phyloP scores from a whole-genome alignment of 2,888 invertebrate species.

The Heliconius sara region DNA sequence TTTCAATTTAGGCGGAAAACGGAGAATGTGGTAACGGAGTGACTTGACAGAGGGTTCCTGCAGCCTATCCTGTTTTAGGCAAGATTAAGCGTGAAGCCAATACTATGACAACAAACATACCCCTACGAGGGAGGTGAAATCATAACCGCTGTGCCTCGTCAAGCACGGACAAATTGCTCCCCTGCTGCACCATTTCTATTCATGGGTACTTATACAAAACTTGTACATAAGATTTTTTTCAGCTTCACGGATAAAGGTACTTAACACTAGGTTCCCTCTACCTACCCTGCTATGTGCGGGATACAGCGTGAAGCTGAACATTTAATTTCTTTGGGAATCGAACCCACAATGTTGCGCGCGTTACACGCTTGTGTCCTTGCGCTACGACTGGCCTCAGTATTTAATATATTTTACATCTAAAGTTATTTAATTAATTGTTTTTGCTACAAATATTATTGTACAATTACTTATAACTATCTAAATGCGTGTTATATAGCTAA shows the following conservation, averaged over 20 bases:
- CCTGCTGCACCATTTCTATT: not conserved
- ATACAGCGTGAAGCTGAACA: too few species aligned
- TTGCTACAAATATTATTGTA: not conserved
- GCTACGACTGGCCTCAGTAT: not conserved
- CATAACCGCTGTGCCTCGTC: not conserved
- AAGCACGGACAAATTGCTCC: too few species aligned
- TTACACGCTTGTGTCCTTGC: too few species aligned
- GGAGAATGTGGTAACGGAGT: not conserved
- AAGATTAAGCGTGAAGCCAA: not conserved
- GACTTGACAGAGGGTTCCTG: not conserved
- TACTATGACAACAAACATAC: not conserved
- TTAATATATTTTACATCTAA: not conserved
- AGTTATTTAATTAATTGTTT: not conserved
- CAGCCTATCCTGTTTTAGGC: not conserved
- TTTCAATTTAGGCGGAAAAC: not conserved
- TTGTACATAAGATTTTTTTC: too few species aligned
- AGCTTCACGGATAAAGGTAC: too few species aligned
- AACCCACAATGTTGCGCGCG: too few species aligned
- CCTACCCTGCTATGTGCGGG: too few species aligned
- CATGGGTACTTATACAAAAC: not conserved
- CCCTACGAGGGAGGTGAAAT: not conserved
- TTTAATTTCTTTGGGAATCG: too few species aligned
- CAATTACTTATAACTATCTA: slow-evolving; percentile 1
- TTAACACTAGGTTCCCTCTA: too few species aligned
- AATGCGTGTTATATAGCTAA: slow-evolving; percentile 17